Evolutionary conservation across 2,797 vertebrate genomes (phyloP).

Genomic region (Danio tinwini): DNA sequence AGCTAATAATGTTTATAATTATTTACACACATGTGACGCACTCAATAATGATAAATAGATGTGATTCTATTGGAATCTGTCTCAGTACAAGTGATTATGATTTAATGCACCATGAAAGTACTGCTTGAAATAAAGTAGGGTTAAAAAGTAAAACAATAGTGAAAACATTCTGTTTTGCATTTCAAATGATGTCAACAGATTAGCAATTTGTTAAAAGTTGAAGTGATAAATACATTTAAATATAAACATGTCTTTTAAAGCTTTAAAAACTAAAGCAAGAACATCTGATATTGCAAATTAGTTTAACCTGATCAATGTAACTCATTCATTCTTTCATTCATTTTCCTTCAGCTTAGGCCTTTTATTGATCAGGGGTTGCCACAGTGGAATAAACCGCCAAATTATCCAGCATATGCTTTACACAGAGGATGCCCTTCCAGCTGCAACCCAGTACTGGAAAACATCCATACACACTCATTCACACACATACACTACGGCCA

Average conservation of each 20-base stretch:
- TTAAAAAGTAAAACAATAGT: neutral
- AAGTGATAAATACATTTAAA: too few species aligned
- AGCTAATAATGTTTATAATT: conserved; percentile 39
- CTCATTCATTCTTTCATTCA: too few species aligned
- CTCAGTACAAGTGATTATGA: conserved; percentile 4
- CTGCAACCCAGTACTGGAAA: too few species aligned
- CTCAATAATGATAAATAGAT: neutral
- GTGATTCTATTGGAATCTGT: conserved; percentile 13
- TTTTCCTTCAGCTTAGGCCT: too few species aligned
- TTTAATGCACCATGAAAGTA: conserved; percentile 32
- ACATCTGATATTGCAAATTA: neutral
- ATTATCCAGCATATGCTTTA: too few species aligned
- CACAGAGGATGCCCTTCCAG: too few species aligned
- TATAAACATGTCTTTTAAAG: too few species aligned
- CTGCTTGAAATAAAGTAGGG: neutral
- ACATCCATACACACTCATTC: too few species aligned
- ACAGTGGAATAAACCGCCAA: too few species aligned
- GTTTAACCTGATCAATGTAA: neutral
- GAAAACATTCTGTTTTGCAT: neutral
- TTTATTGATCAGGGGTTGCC: too few species aligned
- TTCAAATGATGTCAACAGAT: neutral
- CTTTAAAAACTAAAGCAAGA: neutral
- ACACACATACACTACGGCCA: too few species aligned
- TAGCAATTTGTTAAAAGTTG: neutral
- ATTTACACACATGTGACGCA: conserved; percentile 23